These are phyloP conservation scores for Athrips mouffetella DNA, from an alignment of 2,888 invertebrate species.

Conservation along the genomic window DNA sequence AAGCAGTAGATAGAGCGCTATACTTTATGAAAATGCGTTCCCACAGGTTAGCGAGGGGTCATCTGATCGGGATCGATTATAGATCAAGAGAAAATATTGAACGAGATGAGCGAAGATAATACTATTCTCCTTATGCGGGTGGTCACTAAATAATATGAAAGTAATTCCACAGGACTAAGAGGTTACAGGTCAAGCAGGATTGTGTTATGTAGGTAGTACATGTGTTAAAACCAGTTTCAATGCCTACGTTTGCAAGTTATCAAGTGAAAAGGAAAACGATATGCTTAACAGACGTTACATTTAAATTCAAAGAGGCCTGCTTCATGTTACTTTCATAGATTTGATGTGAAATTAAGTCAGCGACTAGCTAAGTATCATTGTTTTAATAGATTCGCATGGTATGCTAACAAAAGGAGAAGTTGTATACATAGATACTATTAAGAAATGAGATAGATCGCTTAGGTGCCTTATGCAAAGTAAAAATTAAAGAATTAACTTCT, in stretches of 20 bases:
- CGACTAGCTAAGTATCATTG: slow-evolving; percentile 26
- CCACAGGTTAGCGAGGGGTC: slow-evolving; percentile 49
- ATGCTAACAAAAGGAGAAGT: slow-evolving; percentile 36
- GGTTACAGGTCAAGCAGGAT: slow-evolving; percentile 27
- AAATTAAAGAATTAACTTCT: slow-evolving; percentile 17
- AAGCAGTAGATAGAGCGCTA: slow-evolving; percentile 22
- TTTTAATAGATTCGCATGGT: slow-evolving; percentile 24
- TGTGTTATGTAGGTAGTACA: slow-evolving; percentile 9
- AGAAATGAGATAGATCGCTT: slow-evolving; percentile 24
- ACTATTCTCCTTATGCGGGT: slow-evolving; percentile 35
- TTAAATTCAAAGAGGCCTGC: slow-evolving; percentile 26
- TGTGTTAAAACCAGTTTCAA: slow-evolving; percentile 15
- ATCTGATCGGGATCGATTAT: slow-evolving; percentile 60
- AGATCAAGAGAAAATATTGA: slow-evolving; percentile 64
- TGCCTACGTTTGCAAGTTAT: slow-evolving; percentile 13
- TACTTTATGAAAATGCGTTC: slow-evolving; percentile 47
- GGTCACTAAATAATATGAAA: slow-evolving; percentile 40
- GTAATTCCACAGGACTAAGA: slow-evolving; percentile 16
- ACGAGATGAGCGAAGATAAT: slow-evolving; percentile 47
- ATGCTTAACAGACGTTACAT: slow-evolving; percentile 27
- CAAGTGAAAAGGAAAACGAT: slow-evolving; percentile 20
- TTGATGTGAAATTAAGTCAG: slow-evolving; percentile 42
- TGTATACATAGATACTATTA: slow-evolving; percentile 30
- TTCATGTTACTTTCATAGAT: slow-evolving; percentile 30
- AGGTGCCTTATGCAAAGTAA: slow-evolving; percentile 32